Evolutionary conservation across 2,113 vertebrate species (phyloP).

Genomic region (Meleagris gallopavo): DNA sequence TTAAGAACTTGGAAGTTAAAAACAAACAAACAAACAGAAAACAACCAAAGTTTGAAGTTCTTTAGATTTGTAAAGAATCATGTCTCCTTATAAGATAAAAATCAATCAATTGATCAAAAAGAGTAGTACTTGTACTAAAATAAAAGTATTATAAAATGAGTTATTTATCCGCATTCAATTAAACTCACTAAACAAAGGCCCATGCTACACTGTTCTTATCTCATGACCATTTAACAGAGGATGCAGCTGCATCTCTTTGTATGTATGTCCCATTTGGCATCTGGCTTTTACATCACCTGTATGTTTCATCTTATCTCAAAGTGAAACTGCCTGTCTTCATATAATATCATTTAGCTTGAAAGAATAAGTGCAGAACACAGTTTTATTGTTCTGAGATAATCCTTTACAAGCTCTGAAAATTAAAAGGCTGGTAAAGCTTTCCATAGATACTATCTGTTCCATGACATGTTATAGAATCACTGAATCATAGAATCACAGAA

Average conservation of each 20-base stretch:
- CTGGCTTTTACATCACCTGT: accelerated
- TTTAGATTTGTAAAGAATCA: neutral
- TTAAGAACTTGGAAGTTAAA: neutral
- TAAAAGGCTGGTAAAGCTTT: neutral
- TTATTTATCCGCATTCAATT: neutral
- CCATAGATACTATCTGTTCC: neutral
- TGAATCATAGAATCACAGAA: too few relatives aligned
- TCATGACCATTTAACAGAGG: neutral
- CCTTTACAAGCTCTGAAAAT: neutral
- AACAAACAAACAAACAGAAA: neutral
- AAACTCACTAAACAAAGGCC: neutral
- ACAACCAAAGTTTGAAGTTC: neutral
- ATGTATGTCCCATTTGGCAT: neutral
- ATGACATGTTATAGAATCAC: neutral
- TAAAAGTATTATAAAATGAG: neutral
- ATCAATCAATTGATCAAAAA: neutral
- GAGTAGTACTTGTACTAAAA: neutral
- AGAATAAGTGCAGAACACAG: neutral
- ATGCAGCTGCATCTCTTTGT: neutral
- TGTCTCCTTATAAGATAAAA: neutral
- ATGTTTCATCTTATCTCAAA: neutral
- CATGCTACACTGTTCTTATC: neutral
- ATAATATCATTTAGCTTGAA: neutral
- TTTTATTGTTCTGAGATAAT: neutral
- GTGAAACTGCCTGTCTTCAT: neutral